Evolutionary conservation across 2,797 vertebrate genomes (phyloP), one percentile per base, ranked within the genome.

Genomic region (Heterohyrax brucei): DNA sequence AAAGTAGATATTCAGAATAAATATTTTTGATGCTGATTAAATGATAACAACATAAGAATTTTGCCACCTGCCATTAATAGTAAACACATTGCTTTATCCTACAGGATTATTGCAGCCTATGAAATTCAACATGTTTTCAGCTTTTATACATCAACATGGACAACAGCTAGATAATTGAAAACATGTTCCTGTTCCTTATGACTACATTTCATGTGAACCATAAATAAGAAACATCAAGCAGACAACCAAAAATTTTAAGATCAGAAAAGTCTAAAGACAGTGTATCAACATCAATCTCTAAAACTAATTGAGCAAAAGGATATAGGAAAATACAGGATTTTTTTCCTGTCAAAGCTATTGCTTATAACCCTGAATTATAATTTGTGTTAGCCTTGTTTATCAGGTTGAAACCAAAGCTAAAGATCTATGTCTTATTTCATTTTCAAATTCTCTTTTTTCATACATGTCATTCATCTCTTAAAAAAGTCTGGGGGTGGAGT

Each of bases 151-250:
- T 93, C 87, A 76, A 61, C 78, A 86, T 24, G 72, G 89, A 97
- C 77, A 97, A 96, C 6, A 96, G 26, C 1, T 85, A 94, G 53
- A 96, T 96, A 96, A 97, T 87, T 89, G 86, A 97, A 98, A 94
- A 19, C 56, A 88, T 2, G 0, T 87, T 97, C 33, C 73, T 91
- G 4, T 33, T 95, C 86, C 39, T 73, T 80, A 80, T 72, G 79
- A 92, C 75, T 46, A 68, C 0, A 85, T 91, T 98, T 94, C 89
- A 93, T 81, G 26, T 96, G 96, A 97, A 95, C 81, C 48, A 72
- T 96, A 98, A 97, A 94, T 16, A 96, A 14, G 84, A 91, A 97
- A 88, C 93, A 97, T 79, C 95, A 97, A 97, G 94, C 64, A 76
- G 77, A 97, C 39, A 97, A 95, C 39, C 33, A 9, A 94, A 56